phyloP scores from a whole-genome alignment of 2,888 invertebrate species.

The Leptogaster cylindrica region DNA sequence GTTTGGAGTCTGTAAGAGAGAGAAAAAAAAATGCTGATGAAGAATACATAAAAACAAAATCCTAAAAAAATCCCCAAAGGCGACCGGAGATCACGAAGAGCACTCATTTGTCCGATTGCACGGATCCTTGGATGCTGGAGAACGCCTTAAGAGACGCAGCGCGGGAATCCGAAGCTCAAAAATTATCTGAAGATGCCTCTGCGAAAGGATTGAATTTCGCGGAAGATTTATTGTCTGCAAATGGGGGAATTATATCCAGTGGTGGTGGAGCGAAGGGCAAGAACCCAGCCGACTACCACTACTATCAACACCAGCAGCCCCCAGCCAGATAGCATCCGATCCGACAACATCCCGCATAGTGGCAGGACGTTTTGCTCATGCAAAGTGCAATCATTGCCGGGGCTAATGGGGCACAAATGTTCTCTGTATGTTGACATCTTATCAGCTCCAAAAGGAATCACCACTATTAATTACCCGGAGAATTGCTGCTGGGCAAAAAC shows the following conservation, averaged over 20 bases:
- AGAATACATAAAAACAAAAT: neutral
- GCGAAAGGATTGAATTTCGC: constrained; percentile 41
- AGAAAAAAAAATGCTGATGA: neutral
- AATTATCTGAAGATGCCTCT: constrained; percentile 3
- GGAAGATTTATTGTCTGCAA: constrained; percentile 44
- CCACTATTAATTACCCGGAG: constrained; percentile 24
- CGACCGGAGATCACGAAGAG: neutral
- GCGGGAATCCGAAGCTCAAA: neutral
- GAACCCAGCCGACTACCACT: constrained; percentile 1
- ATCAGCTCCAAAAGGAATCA: constrained; percentile 19
- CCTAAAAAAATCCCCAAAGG: neutral
- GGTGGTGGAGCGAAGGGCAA: constrained; percentile 25
- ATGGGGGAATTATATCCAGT: constrained; percentile 44
- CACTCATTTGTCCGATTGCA: neutral
- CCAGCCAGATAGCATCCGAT: constrained; percentile 16
- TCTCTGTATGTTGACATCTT: constrained; percentile 24
- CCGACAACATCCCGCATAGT: constrained; percentile 38
- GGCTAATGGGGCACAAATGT: constrained; percentile 43
- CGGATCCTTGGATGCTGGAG: too few relatives aligned
- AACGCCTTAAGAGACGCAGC: neutral
- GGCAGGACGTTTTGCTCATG: constrained; percentile 36
- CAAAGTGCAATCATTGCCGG: constrained; percentile 40
- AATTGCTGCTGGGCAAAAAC: too few relatives aligned
- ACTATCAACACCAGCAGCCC: neutral
- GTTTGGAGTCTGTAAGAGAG: constrained; percentile 7